Conservation (phyloP, 1,140 invertebrate species). For the Nylanderia fulva region DNA sequence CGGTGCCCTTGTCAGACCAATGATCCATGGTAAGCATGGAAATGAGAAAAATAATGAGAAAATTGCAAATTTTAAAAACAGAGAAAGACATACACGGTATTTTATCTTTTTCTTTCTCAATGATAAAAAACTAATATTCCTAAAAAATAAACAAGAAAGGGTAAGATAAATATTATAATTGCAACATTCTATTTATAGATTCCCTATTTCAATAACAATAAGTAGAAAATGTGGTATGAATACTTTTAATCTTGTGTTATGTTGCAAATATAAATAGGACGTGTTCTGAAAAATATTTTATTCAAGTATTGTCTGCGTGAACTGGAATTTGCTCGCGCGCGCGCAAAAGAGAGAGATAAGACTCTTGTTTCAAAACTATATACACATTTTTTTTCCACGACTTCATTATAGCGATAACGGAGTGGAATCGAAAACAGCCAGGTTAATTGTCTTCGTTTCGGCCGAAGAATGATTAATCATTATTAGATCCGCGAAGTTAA, state of each 20-base stretch:
- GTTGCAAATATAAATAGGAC: neutral
- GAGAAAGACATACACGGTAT: neutral
- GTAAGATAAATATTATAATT: too few relatives aligned
- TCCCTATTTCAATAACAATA: too few relatives aligned
- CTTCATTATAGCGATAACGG: conserved; percentile 35
- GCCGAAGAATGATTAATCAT: conserved; percentile 22
- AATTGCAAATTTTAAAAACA: neutral
- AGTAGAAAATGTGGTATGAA: too few relatives aligned
- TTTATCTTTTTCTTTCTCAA: neutral
- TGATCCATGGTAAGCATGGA: conserved; percentile 52
- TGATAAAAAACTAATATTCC: neutral
- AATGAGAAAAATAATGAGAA: neutral
- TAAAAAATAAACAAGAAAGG: neutral
- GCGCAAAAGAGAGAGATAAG: neutral
- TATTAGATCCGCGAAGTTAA: conserved; percentile 9
- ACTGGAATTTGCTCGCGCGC: conserved; percentile 17
- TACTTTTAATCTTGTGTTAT: neutral
- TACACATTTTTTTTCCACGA: neutral
- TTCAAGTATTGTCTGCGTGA: neutral
- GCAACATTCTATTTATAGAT: too few relatives aligned
- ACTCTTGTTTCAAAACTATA: neutral
- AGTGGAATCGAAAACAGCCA: conserved; percentile 15
- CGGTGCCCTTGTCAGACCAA: neutral
- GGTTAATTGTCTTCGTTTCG: conserved; percentile 25
- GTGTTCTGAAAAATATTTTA: neutral